Evolutionary conservation across 2,113 vertebrate genomes (phyloP).

Genomic region (Chaenogobius annularis): DNA sequence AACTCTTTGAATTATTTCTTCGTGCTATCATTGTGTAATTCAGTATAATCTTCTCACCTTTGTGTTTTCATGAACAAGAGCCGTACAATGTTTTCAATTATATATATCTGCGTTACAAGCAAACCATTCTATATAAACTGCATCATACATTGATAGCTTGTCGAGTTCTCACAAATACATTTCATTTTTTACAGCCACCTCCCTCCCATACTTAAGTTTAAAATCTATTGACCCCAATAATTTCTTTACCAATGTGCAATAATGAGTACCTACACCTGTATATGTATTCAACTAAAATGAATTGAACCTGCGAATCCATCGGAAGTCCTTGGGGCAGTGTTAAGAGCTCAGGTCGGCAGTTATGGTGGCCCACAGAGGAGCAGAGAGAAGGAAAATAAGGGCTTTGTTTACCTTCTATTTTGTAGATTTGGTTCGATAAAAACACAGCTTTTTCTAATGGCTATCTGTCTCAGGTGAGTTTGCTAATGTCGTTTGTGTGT

Average conservation of each 20-base stretch:
- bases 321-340: not conserved
- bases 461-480: not conserved
- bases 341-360: not conserved
- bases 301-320: not conserved
- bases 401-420: not conserved
- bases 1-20: no score
- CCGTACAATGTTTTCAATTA: no score
- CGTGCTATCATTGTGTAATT: no score
- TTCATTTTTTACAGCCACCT: no score
- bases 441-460: not conserved
- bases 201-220: not conserved
- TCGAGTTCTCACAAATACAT: no score
- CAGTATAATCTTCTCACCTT: no score
- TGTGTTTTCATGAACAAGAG: no score
- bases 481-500: not conserved
- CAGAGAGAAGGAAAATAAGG: not conserved
- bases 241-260: not conserved
- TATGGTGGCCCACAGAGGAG: not conserved
- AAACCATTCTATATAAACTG: no score
- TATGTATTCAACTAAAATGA: not conserved
- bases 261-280: not conserved
- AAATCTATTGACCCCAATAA: not conserved
- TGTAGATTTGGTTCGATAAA: not conserved
- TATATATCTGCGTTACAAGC: no score
- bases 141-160: no score